Base-by-base conservation (phyloP, 2,113 vertebrate species). In the Dolichallabes microphthalmus region DNA sequence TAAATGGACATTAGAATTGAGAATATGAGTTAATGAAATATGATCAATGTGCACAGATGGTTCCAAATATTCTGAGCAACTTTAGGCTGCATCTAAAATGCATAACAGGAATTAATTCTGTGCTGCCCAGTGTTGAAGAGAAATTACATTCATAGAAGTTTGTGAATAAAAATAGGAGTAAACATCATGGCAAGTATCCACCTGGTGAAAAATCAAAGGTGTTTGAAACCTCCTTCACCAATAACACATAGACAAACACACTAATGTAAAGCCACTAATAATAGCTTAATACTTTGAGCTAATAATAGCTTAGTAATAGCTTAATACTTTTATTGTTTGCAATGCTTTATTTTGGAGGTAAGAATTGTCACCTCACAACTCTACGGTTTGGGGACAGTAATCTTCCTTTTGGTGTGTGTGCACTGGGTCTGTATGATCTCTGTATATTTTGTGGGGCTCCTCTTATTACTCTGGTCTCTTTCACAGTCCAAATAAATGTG, bases 281-380 rank as follows among this genome's bases (percentile, higher is more conserved):
- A 88, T 82, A 89, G 85, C 88, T 91, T 90, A 92, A 90, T 90
- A 91, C 87, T 84, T 86, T 84, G 91, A 90, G 87, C 90, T 90
- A 58, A 90, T 91, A 89, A 84, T 84, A 87, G 66, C 81, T n/a
- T 92, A 91, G 91, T 92, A 87, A 88, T 82, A 89, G 85, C 88
- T 91, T 90, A 92, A 90, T 90, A 91, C 87, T 84, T 86, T 84
- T 35, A 35, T 35, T 35, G 32, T 35, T 35, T 35, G 2, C 32
- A 35, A 35, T 35, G 32, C 32, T 35, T 35, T 35, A 35, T 35
- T 35, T 35, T 35, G 32, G 32, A 35, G 32, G 32, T 35, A 35
- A 35, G 32, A 35, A 35, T 35, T 35, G 32, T 35, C 32, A 35
- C 32, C 32, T 35, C 32, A 2, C 32, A 35, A 35, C 32, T 35